Conservation (phyloP, 2,888 invertebrate species). For the Nomada lathburiana region DNA sequence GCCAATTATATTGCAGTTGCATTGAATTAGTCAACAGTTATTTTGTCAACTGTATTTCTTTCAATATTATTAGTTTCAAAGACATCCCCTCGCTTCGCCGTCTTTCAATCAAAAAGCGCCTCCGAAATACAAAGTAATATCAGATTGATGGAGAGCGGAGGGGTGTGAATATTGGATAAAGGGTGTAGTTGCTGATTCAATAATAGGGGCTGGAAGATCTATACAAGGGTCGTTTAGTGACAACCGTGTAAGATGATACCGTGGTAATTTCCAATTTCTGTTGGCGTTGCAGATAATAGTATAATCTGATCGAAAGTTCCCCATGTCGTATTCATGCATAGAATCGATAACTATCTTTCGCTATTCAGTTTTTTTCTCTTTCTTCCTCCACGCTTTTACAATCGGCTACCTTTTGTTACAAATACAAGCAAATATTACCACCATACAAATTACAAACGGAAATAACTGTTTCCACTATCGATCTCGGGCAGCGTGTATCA, state of each 20-base stretch:
- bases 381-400: not conserved
- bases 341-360: constrained; percentile 1
- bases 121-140: constrained; percentile 69
- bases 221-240: constrained; percentile 29
- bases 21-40: too few relatives aligned
- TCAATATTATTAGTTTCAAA: too few relatives aligned
- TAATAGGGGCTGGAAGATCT: constrained; percentile 32
- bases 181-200: constrained; percentile 41
- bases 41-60: too few relatives aligned
- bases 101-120: constrained; percentile 36
- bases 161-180: constrained; percentile 31
- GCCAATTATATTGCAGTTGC: too few relatives aligned
- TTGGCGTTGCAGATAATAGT: constrained; percentile 19
- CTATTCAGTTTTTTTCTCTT: not conserved
- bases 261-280: constrained; percentile 41
- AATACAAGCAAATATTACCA: too few relatives aligned
- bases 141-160: constrained; percentile 51
- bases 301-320: constrained; percentile 11
- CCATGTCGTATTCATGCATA: not conserved
- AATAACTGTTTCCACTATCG: too few relatives aligned
- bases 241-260: constrained; percentile 39
- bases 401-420: too few relatives aligned
- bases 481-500: too few relatives aligned
- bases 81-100: not conserved
- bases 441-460: too few relatives aligned